Conservation (phyloP, 2,797 vertebrate species). For the Emys orbicularis region DNA sequence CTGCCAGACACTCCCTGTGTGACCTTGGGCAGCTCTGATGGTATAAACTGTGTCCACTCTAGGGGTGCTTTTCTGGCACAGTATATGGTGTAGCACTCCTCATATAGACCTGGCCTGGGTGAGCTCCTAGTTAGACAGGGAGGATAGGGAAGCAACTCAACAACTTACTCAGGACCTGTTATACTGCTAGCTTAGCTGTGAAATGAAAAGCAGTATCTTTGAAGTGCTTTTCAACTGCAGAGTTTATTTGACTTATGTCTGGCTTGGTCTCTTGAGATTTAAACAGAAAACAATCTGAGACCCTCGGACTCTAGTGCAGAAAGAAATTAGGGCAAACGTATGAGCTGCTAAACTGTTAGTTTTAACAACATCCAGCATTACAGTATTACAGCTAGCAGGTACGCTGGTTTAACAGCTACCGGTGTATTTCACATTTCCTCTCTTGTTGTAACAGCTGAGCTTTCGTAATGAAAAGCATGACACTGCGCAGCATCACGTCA, state of each 20-base stretch:
- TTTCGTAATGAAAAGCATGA: background rate
- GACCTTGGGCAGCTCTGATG: no score
- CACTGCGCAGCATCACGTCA: slow-evolving; percentile 38
- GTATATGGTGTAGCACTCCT: background rate
- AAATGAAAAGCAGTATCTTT: background rate
- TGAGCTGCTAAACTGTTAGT: background rate
- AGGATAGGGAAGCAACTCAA: accelerated
- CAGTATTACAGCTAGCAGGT: background rate
- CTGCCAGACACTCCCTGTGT: background rate
- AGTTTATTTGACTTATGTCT: background rate
- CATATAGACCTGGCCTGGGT: accelerated
- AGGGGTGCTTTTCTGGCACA: background rate
- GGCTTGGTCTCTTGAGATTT: accelerated
- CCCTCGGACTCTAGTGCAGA: background rate
- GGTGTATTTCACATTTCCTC: background rate
- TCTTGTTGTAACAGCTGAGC: background rate
- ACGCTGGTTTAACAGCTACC: background rate
- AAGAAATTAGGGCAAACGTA: background rate
- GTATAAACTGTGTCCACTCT: background rate
- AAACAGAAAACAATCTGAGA: no score
- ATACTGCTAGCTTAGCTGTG: background rate
- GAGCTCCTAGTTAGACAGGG: accelerated
- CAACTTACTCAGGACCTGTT: accelerated
- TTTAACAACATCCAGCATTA: background rate
- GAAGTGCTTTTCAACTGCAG: accelerated